phyloP scores from a whole-genome alignment of 2,888 invertebrate species.

The Zonitis immaculata region DNA sequence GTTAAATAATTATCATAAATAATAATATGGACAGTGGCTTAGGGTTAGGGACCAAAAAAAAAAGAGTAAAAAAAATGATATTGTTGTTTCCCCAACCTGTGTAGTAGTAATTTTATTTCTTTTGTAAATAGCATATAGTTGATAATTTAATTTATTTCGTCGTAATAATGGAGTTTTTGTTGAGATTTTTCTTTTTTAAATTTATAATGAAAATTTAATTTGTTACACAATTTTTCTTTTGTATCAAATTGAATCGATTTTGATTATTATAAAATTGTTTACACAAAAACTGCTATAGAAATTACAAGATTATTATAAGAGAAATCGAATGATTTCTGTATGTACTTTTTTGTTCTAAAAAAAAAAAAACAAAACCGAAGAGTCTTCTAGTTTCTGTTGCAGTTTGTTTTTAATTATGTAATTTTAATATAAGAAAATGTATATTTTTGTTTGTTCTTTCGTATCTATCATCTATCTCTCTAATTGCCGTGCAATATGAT shows the following conservation, averaged over 20 bases:
- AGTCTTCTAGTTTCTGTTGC: neutral
- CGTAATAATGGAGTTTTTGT: neutral
- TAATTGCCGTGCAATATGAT: slow-evolving; percentile 36
- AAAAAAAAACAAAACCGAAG: too few species aligned
- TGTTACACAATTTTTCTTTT: neutral
- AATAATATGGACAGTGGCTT: slow-evolving; percentile 24
- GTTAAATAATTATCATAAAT: slow-evolving; percentile 16
- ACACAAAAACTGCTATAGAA: neutral
- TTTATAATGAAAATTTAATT: neutral
- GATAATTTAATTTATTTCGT: slow-evolving; percentile 19
- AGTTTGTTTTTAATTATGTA: too few species aligned
- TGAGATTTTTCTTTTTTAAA: too few species aligned
- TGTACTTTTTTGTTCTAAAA: neutral
- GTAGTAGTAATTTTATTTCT: slow-evolving; percentile 18
- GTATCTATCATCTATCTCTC: neutral
- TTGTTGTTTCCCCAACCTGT: slow-evolving; percentile 28
- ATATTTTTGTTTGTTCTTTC: slow-evolving; percentile 1
- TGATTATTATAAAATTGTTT: too few species aligned
- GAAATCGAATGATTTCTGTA: neutral
- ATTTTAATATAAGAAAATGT: neutral
- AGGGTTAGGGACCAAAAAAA: slow-evolving; percentile 42
- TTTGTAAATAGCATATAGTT: slow-evolving; percentile 17
- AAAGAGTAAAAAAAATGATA: too few species aligned
- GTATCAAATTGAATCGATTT: neutral
- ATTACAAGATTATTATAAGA: neutral